Evolutionary conservation across 2,113 vertebrate genomes (phyloP).

Genomic region (Planiliza haematocheilus): DNA sequence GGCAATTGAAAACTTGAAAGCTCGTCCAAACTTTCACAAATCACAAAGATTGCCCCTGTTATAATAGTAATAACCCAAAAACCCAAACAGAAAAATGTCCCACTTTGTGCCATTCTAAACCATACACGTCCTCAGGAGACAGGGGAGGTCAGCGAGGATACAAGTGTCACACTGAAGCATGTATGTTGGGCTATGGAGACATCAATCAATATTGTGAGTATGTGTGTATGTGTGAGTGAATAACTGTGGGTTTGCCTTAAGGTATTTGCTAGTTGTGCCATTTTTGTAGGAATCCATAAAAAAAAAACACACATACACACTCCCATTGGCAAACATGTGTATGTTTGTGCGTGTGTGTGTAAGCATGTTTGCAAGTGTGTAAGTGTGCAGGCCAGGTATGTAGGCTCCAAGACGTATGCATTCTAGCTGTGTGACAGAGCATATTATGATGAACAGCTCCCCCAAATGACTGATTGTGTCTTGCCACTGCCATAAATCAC

Average conservation of each 20-base stretch:
- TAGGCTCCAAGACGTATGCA: constrained; percentile 64
- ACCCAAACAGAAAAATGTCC: not conserved
- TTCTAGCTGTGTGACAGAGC: constrained; percentile 67
- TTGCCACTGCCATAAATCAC: constrained; percentile 74
- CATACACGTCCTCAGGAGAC: constrained; percentile 19
- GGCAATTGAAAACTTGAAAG: too few species aligned
- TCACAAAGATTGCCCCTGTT: too few species aligned
- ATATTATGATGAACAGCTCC: constrained; percentile 79
- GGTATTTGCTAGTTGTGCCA: not conserved
- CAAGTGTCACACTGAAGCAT: constrained; percentile 35
- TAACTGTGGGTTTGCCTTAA: constrained; percentile 1
- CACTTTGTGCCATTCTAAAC: not conserved
- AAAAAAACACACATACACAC: too few species aligned
- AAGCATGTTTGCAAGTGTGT: constrained; percentile 30
- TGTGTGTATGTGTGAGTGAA: not conserved
- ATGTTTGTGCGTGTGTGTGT: constrained; percentile 15
- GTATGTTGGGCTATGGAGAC: constrained; percentile 18
- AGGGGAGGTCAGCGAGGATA: constrained; percentile 32
- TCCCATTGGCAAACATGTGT: not conserved
- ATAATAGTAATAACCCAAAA: too few species aligned
- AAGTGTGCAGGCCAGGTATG: constrained; percentile 37
- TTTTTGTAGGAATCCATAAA: not conserved
- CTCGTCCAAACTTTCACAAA: too few species aligned
- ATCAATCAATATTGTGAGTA: constrained; percentile 34
- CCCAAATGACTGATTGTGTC: constrained; percentile 77